These are phyloP conservation scores for Rhadina sibilatrix DNA, from an alignment of 2,113 vertebrate species.

Conservation along the genomic window DNA sequence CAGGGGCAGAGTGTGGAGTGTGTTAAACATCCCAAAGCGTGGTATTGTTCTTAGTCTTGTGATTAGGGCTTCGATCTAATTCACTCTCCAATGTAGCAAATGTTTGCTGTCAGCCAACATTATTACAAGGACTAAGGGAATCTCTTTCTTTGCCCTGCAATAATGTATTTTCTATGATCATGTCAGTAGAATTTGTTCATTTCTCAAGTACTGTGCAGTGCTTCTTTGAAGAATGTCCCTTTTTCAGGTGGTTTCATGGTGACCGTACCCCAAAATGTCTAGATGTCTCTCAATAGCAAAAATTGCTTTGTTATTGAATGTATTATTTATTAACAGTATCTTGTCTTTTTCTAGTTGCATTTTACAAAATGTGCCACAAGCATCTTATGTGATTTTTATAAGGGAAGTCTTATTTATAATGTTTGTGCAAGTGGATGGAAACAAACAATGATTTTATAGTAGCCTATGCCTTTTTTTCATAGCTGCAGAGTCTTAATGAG, in stretches of 20 bases:
- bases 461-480: constrained; percentile 34
- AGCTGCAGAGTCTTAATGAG: constrained; percentile 23
- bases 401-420: constrained; percentile 45
- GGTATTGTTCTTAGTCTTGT: constrained; percentile 32
- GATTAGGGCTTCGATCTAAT: not conserved
- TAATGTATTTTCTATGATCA: constrained; percentile 41
- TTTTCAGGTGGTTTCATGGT: constrained; percentile 38
- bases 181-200: constrained; percentile 6
- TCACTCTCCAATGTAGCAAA: constrained; percentile 42
- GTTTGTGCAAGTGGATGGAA: constrained; percentile 10
- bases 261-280: constrained; percentile 24
- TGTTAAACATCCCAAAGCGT: constrained; percentile 13
- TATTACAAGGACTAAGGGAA: constrained; percentile 28
- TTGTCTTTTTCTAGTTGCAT: constrained; percentile 51
- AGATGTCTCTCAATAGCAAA: constrained; percentile 38
- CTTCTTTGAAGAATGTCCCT: constrained; percentile 24
- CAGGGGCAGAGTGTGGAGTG: constrained; percentile 9
- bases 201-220: constrained; percentile 21
- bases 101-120: constrained; percentile 21
- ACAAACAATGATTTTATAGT: constrained; percentile 45
- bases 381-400: constrained; percentile 56
- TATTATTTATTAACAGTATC: constrained; percentile 38
- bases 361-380: constrained; percentile 40
- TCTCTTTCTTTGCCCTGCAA: constrained; percentile 42
- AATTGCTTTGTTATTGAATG: constrained; percentile 45